Conservation (phyloP, 2,888 invertebrate species). For the Trichogramma dendrolimi region DNA sequence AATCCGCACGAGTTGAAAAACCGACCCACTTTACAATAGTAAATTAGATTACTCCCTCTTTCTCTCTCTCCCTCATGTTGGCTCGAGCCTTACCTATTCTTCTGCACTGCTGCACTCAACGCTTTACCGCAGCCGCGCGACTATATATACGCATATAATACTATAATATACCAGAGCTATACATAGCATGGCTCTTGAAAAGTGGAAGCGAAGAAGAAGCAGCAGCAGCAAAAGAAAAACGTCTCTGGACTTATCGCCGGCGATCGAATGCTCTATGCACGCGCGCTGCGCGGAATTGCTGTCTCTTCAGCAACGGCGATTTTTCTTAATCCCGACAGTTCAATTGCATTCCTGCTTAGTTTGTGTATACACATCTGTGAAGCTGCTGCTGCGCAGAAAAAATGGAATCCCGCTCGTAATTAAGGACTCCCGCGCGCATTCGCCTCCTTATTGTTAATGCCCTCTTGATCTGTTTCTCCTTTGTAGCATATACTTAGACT, state of each 20-base stretch:
- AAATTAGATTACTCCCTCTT: slow-evolving; percentile 18
- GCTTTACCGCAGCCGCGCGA: too few species aligned
- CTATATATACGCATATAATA: too few species aligned
- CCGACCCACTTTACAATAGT: slow-evolving; percentile 12
- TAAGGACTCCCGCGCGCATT: slow-evolving; percentile 13
- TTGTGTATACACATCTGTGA: background rate
- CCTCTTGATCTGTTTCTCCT: slow-evolving; percentile 18
- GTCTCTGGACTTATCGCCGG: slow-evolving; percentile 26
- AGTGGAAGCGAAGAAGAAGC: slow-evolving; percentile 13
- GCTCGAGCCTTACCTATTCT: too few species aligned
- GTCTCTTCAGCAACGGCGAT: slow-evolving; percentile 14
- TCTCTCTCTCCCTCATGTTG: background rate
- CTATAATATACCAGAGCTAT: too few species aligned
- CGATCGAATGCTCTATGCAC: slow-evolving; percentile 27
- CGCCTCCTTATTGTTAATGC: slow-evolving; percentile 16
- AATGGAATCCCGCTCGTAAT: slow-evolving; percentile 23
- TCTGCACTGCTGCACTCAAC: too few species aligned
- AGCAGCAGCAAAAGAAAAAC: slow-evolving; percentile 14
- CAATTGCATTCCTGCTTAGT: slow-evolving; percentile 29
- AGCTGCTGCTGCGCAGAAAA: slow-evolving; percentile 1
- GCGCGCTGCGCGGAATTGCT: slow-evolving; percentile 7
- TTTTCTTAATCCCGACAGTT: slow-evolving; percentile 32
- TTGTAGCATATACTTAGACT: background rate
- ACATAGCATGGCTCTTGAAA: too few species aligned
- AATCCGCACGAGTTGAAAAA: background rate